A percentile compares a stretch with the other conserved stretches of the same genome.
Conservation (phyloP, 2,113 vertebrate species). For the Holacanthus passer region DNA sequence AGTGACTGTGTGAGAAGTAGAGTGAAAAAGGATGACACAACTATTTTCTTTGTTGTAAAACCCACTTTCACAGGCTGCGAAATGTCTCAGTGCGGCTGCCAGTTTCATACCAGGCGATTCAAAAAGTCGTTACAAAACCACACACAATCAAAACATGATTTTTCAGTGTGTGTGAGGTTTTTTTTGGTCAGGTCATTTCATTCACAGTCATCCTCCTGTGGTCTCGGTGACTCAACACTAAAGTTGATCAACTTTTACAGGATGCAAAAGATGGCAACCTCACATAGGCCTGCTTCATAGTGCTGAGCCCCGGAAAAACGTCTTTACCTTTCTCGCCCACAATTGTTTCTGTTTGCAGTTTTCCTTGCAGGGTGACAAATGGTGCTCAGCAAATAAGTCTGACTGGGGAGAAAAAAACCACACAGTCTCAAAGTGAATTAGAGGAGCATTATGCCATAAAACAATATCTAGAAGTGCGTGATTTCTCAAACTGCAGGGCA, state of each 20-base stretch:
- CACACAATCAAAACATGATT: conserved; percentile 32
- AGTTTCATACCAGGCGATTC: conserved; percentile 42
- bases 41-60: conserved; percentile 38
- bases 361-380: conserved; percentile 28
- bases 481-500: conserved; percentile 51
- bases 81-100: background rate
- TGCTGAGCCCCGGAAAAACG: conserved; percentile 11
- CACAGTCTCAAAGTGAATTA: conserved; percentile 40
- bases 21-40: background rate
- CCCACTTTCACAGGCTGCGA: conserved; percentile 31
- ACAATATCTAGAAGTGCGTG: conserved; percentile 53
- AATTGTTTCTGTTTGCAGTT: conserved; percentile 38
- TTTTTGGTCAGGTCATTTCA: conserved; percentile 37
- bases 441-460: conserved; percentile 41
- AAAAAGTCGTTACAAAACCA: conserved; percentile 71
- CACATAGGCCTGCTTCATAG: background rate
- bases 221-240: conserved; percentile 46
- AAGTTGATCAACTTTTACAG: conserved; percentile 29
- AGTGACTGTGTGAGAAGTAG: background rate
- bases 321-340: conserved; percentile 12
- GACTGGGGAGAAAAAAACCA: conserved; percentile 1
- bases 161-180: background rate
- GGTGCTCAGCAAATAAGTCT: conserved; percentile 41
- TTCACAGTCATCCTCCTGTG: conserved; percentile 43
- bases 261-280: conserved; percentile 27